phyloP scores from a whole-genome alignment of 1,140 invertebrate species.

The Drosophila ironensis region DNA sequence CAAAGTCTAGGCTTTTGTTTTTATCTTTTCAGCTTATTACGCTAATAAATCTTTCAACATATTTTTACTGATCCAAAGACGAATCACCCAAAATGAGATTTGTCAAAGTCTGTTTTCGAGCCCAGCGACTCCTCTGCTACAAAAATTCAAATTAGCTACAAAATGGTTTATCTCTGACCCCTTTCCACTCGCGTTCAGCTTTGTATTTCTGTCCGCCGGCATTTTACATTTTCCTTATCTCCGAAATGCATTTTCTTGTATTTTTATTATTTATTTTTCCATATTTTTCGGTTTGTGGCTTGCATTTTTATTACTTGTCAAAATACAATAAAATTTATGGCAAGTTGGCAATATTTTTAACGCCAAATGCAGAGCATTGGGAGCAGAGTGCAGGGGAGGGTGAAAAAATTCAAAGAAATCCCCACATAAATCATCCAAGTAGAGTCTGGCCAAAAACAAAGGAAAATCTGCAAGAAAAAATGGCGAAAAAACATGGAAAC shows the following conservation, averaged over 20 bases:
- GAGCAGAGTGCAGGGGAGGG: conserved; percentile 11
- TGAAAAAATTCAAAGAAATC: conserved; percentile 53
- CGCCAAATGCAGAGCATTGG: conserved; percentile 50
- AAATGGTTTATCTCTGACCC: conserved; percentile 30
- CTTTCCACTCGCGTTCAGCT: conserved; percentile 2
- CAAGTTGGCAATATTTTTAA: conserved; percentile 71
- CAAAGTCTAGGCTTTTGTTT: conserved; percentile 4
- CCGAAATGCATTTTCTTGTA: conserved; percentile 53
- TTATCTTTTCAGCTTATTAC: conserved; percentile 15
- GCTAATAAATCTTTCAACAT: conserved; percentile 58
- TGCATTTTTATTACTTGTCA: conserved; percentile 79
- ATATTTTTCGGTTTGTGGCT: conserved; percentile 45
- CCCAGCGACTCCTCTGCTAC: conserved; percentile 21
- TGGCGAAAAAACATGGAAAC: conserved; percentile 15
- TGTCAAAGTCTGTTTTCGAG: conserved; percentile 41
- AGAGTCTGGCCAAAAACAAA: conserved; percentile 46
- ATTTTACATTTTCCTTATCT: conserved; percentile 24
- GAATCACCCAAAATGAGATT: conserved; percentile 42
- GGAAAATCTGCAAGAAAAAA: conserved; percentile 31
- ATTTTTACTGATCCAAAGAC: conserved; percentile 20
- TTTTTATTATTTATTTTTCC: conserved; percentile 22
- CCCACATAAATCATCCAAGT: conserved; percentile 59
- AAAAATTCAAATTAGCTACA: conserved; percentile 68
- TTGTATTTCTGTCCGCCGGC: not conserved
- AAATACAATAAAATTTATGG: conserved; percentile 75